These are phyloP conservation scores for Echeneis naucrates DNA, from an alignment of 2,797 vertebrate genomes.

Conservation along the genomic window DNA sequence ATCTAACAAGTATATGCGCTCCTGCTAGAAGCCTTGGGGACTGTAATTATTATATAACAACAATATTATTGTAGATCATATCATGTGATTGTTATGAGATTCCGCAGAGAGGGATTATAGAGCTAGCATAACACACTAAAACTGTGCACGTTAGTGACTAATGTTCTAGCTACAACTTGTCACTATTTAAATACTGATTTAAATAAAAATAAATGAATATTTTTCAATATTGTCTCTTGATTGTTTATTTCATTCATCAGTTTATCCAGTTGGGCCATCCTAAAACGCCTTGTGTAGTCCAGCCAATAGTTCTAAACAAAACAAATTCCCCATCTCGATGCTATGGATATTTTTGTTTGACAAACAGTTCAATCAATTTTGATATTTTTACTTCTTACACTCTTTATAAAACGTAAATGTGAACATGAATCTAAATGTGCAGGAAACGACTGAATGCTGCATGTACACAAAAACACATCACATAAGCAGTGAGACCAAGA, in stretches of 20 bases:
- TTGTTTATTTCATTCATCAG: background rate
- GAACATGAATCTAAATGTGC: background rate
- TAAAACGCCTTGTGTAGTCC: background rate
- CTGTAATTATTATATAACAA: conserved; percentile 39
- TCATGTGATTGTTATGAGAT: conserved; percentile 19
- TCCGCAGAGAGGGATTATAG: background rate
- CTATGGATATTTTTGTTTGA: background rate
- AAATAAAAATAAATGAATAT: too few relatives aligned
- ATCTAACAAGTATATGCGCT: conserved; percentile 53
- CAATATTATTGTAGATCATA: conserved; percentile 22
- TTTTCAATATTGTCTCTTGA: background rate
- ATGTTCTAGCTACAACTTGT: background rate
- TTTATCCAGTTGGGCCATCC: background rate
- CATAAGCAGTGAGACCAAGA: background rate
- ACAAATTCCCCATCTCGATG: background rate
- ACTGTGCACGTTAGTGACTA: background rate
- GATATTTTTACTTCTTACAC: background rate
- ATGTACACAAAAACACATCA: background rate
- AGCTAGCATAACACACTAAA: background rate
- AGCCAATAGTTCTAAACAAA: background rate
- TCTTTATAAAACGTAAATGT: background rate
- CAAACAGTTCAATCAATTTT: background rate
- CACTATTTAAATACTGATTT: too few relatives aligned
- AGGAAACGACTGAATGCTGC: background rate
- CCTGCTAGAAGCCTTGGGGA: conserved; percentile 28